Base-by-base conservation (phyloP, 2,113 vertebrate genomes). In the Pelecanoides urinatrix region DNA sequence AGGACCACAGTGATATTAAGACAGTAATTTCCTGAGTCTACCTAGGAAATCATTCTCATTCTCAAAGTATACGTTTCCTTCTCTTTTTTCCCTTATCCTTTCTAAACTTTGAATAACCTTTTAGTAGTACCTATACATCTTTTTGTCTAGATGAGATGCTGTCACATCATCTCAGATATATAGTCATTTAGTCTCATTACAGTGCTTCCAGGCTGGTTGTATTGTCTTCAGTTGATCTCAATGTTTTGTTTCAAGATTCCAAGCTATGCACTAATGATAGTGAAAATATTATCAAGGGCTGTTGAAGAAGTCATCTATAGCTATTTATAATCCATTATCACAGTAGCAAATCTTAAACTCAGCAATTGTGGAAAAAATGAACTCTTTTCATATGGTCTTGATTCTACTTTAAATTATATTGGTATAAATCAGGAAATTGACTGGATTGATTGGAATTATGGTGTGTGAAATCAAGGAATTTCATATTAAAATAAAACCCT, bases 271-370 rank as follows among this genome's bases (percentile, higher is more conserved):
- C 16, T 75, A 72, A 56, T 23, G 29, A 70, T 22, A 90, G 53
- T 18, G 38, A 94, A 90, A 90, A 80, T 47, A 88, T 58, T 88
- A 66, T 38, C 36, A 59, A 92, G 47, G 20, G 11, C 32, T 84
- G 17, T 44, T 6, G 3, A 79, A 61, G 73, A 80, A 89, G 34
- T 36, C 7, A 70, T 44, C 32, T 53, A 29, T 40, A 45, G 45
- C 63, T 82, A 86, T 75, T 93, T 91, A 44, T 80, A 95, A 96
- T 77, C 91, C 61, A 86, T 97, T 93, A 87, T 73, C 85, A 71
- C 68, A 38, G 82, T 74, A 81, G 86, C 55, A 91, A 81, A 89
- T 88, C 74, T 90, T 95, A 92, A 94, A 62, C 42, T 81, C 42
- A 26, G 93, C 45, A 70, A 89, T 71, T 79, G 7, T 26, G 62